Evolutionary conservation across 92 coral and sea anemone genomes (phyloP), one percentile per base, ranked within the genome.

Genomic region (Chrysogorgia sp.): DNA sequence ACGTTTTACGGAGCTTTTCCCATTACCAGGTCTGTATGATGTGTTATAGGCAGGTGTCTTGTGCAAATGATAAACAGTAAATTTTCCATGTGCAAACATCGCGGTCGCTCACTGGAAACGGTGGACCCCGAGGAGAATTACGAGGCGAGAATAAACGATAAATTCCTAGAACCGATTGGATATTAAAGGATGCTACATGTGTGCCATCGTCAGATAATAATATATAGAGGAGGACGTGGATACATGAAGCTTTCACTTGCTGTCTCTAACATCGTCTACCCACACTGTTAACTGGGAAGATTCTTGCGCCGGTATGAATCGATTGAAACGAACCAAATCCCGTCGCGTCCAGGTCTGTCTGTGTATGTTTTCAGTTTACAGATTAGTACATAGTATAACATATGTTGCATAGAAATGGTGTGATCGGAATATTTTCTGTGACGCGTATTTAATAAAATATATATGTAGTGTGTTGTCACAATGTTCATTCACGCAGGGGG

Each of bases 281-380:
- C 5, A 37, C 43, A 4, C 12, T 37, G 43, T 37, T 37, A 37
- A n/a, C n/a, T n/a, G n/a, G 14, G 37, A 60, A 14, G 67, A 25
- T 0, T 1, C 10, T 1, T 31, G 37, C 37, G 37, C 23, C 58
- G 40, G n/a, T 43, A 68, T 68, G 75, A 24, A 43, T 45, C 75
- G 59, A 12, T 68, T 24, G 10, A 68, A 48, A 25, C 59, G 75
- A 47, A 40, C 35, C 8, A 68, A 68, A 15, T 34, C 58, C 3
- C 25, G 26, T 13, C 59, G 75, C 34, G 59, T 68, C 1, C 75
- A 68, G 75, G 75, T 68, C 53, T 68, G 75, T 68, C 15, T 12
- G 35, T 40, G 69, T 31, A 56, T 7, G 29, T 15, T n/a, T 49
- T 49, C 22, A 49, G 2, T 24, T 10, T 2, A 28, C 17, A 60